phyloP scores from a whole-genome alignment of 2,797 vertebrate genomes.

The Crenuchus spilurus region DNA sequence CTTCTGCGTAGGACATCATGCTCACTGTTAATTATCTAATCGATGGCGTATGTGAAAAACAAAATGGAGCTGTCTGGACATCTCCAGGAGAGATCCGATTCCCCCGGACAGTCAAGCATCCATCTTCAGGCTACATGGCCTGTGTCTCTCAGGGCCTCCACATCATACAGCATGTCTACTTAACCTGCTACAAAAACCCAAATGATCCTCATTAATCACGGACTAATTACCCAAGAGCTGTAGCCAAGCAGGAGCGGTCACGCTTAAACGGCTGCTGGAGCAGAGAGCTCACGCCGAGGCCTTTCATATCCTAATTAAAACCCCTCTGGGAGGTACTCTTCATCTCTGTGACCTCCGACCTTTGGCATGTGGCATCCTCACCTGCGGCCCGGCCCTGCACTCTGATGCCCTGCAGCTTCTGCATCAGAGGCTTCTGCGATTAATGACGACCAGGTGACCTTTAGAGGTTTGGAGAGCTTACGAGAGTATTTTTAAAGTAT shows the following conservation, averaged over 20 bases:
- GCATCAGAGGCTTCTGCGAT: background rate
- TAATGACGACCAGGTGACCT: constrained; percentile 20
- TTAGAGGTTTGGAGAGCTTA: background rate
- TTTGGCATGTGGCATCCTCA: constrained; percentile 50
- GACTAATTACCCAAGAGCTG: constrained; percentile 57
- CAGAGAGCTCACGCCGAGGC: constrained; percentile 38
- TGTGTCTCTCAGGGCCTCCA: constrained; percentile 5
- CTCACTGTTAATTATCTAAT: no score
- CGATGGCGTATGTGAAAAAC: background rate
- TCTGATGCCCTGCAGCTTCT: constrained; percentile 15
- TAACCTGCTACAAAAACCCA: constrained; percentile 60
- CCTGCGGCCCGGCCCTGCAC: constrained; percentile 19
- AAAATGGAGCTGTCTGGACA: background rate
- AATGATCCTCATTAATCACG: constrained; percentile 67
- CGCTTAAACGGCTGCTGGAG: constrained; percentile 48
- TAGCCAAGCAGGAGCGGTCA: constrained; percentile 45
- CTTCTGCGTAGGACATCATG: no score
- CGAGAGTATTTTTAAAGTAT: constrained; percentile 2
- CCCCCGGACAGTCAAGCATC: background rate
- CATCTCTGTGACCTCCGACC: constrained; percentile 56
- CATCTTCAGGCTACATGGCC: constrained; percentile 5
- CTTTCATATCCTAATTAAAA: constrained; percentile 60
- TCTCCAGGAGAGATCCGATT: background rate
- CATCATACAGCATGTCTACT: constrained; percentile 43
- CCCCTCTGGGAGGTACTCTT: constrained; percentile 48